Evolutionary conservation across 2,888 invertebrate genomes (phyloP), one percentile per base, ranked within the genome.

Genomic region (Acanthosepion pharaonis): DNA sequence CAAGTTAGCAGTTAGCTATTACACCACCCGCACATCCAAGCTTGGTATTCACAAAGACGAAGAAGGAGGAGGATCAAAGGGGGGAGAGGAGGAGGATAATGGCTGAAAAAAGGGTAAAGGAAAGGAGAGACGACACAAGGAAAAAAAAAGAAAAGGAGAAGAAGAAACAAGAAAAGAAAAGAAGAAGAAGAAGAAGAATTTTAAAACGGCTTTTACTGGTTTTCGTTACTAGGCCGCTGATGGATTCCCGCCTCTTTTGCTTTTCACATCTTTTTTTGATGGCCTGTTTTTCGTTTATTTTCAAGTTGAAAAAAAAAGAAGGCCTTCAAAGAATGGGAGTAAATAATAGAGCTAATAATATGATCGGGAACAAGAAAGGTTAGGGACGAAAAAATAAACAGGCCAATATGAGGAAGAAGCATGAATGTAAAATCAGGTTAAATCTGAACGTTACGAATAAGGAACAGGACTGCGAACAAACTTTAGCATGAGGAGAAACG

Each of bases 331-430:
- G 78, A 9, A n/a, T 15, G n/a, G 33, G n/a, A 78, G 78, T 78
- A 78, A 78, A 78, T 78, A 78, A n/a, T 78, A n/a, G 78, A n/a
- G 78, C 78, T n/a, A 78, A 78, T 78, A 78, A 78, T 78, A n/a
- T n/a, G n/a, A 33, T 15, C n/a, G 2, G 78, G 15, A 78, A 78
- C n/a, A n/a, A 78, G 78, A 78, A 78, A 78, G 78, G 78, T 78
- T 78, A 78, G 78, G 2, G n/a, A 78, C 15, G 78, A 78, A 78
- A 33, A 78, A 78, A 78, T 78, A 78, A 78, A 78, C 78, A n/a
- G 9, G n/a, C n/a, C n/a, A n/a, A 78, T 78, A 78, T 78, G n/a
- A 78, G 0, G n/a, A 5, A 5, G 2, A 78, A n/a, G 78, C 59
- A 59, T 59, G 8, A 78, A 33, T 25, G 64, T 64, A 33, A n/a